Evolutionary conservation across 2,888 invertebrate species (phyloP).

Genomic region (Drosophila affinis): DNA sequence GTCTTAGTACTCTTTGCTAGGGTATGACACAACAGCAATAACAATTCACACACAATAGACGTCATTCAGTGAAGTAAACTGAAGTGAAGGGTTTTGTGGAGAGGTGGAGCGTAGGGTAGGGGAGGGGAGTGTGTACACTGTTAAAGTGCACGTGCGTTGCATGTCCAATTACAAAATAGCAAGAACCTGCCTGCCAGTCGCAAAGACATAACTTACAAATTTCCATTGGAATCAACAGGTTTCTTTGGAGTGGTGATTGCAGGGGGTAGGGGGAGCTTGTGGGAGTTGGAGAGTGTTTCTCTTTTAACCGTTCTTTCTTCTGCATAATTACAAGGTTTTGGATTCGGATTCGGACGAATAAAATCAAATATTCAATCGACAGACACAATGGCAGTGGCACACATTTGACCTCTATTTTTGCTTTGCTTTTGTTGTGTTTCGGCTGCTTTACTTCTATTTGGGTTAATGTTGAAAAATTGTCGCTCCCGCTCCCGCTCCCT

Average conservation of each 20-base stretch:
- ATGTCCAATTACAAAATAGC: constrained; percentile 61
- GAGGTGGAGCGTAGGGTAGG: not conserved
- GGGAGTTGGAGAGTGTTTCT: constrained; percentile 26
- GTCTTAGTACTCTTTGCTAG: not conserved
- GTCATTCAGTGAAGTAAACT: constrained; percentile 15
- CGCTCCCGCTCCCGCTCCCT: not conserved
- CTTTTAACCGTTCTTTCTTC: constrained; percentile 30
- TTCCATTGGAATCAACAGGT: constrained; percentile 50
- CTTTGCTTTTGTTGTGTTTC: constrained; percentile 26
- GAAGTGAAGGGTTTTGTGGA: not conserved
- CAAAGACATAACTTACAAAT: constrained; percentile 50
- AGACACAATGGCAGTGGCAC: constrained; percentile 51
- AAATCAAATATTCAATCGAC: constrained; percentile 57
- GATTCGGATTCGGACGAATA: not conserved
- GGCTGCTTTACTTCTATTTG: constrained; percentile 50
- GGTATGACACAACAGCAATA: not conserved
- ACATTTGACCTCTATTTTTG: constrained; percentile 52
- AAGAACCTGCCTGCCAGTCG: constrained; percentile 39
- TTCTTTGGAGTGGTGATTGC: constrained; percentile 10
- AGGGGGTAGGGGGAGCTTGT: constrained; percentile 13
- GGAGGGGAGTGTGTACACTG: not conserved
- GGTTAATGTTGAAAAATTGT: constrained; percentile 49
- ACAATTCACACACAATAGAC: constrained; percentile 9
- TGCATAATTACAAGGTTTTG: constrained; percentile 39
- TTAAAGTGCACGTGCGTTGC: constrained; percentile 63